Conservation (phyloP, 2,797 vertebrate species). For the Triplophysa yarkandensis region DNA sequence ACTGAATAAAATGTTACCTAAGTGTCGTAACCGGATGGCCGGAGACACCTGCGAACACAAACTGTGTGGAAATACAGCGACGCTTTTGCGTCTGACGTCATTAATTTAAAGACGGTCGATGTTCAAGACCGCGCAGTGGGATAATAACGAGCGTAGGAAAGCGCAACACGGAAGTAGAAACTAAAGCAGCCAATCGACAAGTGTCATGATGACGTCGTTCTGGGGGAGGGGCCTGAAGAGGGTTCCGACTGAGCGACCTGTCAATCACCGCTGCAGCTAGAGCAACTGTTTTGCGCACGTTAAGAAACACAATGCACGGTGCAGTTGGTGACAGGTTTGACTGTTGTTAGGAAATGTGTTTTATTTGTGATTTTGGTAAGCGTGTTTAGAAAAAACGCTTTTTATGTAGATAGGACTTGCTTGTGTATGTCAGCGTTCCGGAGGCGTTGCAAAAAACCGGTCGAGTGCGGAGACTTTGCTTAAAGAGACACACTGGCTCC, state of each 20-base stretch:
- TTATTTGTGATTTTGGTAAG: neutral
- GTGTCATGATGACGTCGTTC: no score
- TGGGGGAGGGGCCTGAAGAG: no score
- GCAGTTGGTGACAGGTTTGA: neutral
- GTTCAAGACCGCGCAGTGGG: no score
- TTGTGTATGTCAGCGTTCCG: neutral
- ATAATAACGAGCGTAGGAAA: no score
- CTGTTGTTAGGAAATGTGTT: neutral
- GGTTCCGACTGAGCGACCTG: no score
- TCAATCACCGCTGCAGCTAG: no score
- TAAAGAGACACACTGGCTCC: neutral
- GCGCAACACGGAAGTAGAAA: no score
- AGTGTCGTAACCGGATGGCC: neutral
- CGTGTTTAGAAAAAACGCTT: neutral
- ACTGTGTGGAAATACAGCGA: slow-evolving; percentile 17
- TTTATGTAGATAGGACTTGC: neutral
- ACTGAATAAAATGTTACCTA: slow-evolving; percentile 13
- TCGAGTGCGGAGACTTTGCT: neutral
- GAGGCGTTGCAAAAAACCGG: neutral
- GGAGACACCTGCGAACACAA: slow-evolving; percentile 29
- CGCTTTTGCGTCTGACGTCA: slow-evolving; percentile 41
- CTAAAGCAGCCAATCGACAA: no score
- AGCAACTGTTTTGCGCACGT: no score
- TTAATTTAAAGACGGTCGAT: neutral
- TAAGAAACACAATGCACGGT: neutral